Evolutionary conservation across 2,888 invertebrate species (phyloP), one percentile per base, ranked within the genome.

Genomic region (Caenorhabditis doughertyi): DNA sequence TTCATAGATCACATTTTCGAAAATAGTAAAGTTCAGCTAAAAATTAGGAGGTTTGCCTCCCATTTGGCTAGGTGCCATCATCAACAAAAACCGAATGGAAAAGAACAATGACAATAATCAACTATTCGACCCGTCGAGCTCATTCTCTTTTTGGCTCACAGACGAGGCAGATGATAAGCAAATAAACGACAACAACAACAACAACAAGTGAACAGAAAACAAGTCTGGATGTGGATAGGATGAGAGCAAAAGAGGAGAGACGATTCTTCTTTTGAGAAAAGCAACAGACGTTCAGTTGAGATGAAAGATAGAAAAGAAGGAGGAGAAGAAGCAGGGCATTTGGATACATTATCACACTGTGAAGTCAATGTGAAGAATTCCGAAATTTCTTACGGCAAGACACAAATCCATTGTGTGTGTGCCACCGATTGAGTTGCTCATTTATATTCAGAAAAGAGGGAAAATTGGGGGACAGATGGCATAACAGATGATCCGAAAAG

Each of bases 41-140:
- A 42, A 58, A 2, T 60, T 42, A 35, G 27, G 23, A 9, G 18
- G 21, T 53, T 27, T 23, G 27, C n/a, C 27, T n/a, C 27, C 4
- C 16, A 39, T 39, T 39, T 16, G 16, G 3, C 21, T 32, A 65
- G 65, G 65, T 51, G 51, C 16, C 65, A 65, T 51, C 51, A 65
- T n/a, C 49, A 39, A 53, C 35, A 68, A 35, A 13, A 35, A 27
- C 62, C 1, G n/a, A 18, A 2, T n/a, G 25, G 27, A 27, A 9
- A 11, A 55, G 70, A 56, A 70, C 70, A 70, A 70, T 70, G 56
- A 70, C 55, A 70, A 70, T 70, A 70, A 70, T 70, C 70, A 70
- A 70, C 21, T 47, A 70, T 70, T 70, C 70, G 70, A 68, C 53
- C 53, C 51, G 51, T 11, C 35, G 56, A 56, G 27, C 55, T 55